Percentiles rank a stretch among this genome's conserved stretches.
Conservation (phyloP, 2,113 vertebrate species). For the Myrmecophaga tridactyla region DNA sequence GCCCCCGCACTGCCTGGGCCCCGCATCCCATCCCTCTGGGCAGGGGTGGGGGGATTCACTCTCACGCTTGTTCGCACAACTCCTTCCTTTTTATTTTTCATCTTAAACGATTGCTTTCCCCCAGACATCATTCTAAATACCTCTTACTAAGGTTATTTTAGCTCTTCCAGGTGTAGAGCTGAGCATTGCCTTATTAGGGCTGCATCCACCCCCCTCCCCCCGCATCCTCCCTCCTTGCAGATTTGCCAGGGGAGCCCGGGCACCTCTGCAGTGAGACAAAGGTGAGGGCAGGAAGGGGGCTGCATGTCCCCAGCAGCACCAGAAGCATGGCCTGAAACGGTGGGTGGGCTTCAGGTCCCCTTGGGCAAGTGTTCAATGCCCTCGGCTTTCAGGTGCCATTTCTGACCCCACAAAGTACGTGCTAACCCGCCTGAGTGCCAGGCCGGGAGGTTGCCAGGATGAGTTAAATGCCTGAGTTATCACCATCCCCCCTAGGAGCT, state of each 20-base stretch:
- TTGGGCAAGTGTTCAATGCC: background rate
- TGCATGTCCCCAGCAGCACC: accelerated
- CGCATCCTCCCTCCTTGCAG: accelerated
- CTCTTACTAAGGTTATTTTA: background rate
- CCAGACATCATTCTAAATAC: background rate
- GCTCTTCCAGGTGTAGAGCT: background rate
- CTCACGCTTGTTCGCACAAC: accelerated
- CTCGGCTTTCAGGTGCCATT: no score
- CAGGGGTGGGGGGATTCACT: no score
- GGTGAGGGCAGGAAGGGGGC: accelerated
- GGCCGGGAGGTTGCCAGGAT: background rate
- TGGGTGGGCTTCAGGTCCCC: no score
- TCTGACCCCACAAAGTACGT: background rate
- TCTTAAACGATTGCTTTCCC: conserved; percentile 2
- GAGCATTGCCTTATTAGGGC: background rate
- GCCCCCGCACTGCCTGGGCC: no score
- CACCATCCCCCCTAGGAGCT: background rate
- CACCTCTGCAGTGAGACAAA: accelerated
- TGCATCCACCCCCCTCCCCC: background rate
- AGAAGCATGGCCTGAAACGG: accelerated
- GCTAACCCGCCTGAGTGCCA: accelerated
- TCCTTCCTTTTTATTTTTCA: background rate
- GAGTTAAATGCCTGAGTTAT: background rate
- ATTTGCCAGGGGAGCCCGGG: background rate
- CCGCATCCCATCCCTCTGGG: accelerated